phyloP scores from a whole-genome alignment of 2,797 vertebrate species.

The Premnoplex brunnescens region DNA sequence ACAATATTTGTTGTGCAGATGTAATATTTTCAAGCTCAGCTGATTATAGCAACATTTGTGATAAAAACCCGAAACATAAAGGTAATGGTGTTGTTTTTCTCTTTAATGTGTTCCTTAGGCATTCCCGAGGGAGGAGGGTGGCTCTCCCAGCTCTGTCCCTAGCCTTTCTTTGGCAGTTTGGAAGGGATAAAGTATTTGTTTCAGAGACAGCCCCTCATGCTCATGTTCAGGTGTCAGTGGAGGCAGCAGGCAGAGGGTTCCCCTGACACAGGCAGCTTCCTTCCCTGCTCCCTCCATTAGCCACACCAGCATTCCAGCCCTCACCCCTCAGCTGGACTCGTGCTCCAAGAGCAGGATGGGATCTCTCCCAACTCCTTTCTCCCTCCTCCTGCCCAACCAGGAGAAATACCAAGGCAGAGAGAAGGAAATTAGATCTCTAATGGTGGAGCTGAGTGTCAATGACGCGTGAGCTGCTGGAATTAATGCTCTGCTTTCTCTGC shows the following conservation, averaged over 20 bases:
- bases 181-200: neutral
- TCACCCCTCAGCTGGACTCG: rapidly evolving
- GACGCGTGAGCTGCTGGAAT: slow-evolving; percentile 56
- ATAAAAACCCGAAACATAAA: slow-evolving; percentile 13
- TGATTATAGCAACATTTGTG: slow-evolving; percentile 47
- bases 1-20: slow-evolving; percentile 55
- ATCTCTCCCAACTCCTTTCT: neutral
- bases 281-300: neutral
- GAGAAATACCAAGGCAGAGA: neutral
- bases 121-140: neutral
- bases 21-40: slow-evolving; percentile 38
- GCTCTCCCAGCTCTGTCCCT: neutral
- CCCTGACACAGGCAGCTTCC: neutral
- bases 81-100: slow-evolving; percentile 22
- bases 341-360: neutral
- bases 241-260: neutral
- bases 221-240: rapidly evolving
- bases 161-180: neutral
- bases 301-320: neutral
- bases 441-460: slow-evolving; percentile 13
- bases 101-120: neutral
- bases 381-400: neutral
- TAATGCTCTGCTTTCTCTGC: slow-evolving; percentile 31
- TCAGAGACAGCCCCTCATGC: neutral
- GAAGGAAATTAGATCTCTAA: slow-evolving; percentile 12